These are phyloP conservation scores for Geodia barretti DNA, from an alignment of 37 sponge, comb jelly and placozoan genomes.

Conservation along the genomic window DNA sequence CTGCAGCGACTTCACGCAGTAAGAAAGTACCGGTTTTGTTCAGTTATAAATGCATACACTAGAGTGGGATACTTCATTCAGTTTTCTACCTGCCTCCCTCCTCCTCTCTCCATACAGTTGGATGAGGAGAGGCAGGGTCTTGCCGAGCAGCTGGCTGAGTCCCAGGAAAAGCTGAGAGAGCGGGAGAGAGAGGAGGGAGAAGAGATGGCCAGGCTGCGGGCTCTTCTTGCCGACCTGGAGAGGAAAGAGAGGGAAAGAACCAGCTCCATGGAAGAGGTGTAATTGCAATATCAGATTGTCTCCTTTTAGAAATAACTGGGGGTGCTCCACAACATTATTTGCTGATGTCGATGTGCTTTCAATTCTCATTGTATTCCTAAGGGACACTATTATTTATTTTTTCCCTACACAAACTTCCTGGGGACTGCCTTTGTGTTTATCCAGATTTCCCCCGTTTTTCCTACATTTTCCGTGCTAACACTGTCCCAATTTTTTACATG, in stretches of 20 bases:
- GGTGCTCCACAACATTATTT: too few species aligned
- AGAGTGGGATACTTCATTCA: neutral
- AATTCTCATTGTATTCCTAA: too few species aligned
- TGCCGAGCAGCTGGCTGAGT: slow-evolving; percentile 1
- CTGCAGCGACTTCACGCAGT: slow-evolving; percentile 21
- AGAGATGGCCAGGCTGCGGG: neutral
- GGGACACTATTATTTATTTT: neutral
- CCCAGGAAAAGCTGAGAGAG: slow-evolving; percentile 15
- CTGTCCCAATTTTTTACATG: neutral
- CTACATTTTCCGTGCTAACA: neutral
- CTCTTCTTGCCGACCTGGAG: neutral
- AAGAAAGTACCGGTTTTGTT: neutral
- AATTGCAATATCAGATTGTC: too few species aligned
- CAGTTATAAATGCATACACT: neutral
- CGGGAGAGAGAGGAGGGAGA: slow-evolving; percentile 7
- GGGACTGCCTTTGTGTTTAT: neutral
- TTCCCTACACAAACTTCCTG: neutral
- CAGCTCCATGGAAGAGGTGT: neutral
- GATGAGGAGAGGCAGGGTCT: slow-evolving; percentile 50
- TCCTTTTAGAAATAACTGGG: too few species aligned
- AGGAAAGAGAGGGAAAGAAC: neutral
- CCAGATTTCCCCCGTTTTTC: neutral
- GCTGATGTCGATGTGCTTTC: too few species aligned
- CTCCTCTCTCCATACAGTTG: slow-evolving; percentile 19
- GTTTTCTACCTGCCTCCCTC: neutral